These are phyloP conservation scores for Syngnathus scovelli DNA, from an alignment of 2,113 vertebrate species.

Conservation along the genomic window DNA sequence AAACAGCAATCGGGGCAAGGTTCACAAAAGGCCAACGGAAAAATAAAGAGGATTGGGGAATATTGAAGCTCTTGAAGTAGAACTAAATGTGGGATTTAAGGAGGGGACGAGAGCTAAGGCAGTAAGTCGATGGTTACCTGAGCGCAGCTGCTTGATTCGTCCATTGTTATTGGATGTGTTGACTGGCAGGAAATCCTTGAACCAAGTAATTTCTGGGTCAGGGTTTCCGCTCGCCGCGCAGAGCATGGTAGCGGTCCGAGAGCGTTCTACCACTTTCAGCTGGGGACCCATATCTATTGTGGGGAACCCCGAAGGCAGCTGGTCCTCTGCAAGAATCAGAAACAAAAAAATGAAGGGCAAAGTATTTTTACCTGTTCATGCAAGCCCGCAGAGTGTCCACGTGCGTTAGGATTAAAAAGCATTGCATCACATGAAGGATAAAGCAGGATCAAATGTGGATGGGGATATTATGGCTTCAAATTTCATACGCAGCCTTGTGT, in stretches of 20 bases:
- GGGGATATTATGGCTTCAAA: constrained; percentile 2
- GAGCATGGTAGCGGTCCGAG: constrained; percentile 97
- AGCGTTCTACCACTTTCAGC: constrained; percentile 97
- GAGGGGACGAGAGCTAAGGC: constrained; percentile 11
- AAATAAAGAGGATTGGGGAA: constrained; percentile 21
- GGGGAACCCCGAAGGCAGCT: constrained; percentile 92
- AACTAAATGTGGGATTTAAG: constrained; percentile 29
- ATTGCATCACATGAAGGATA: constrained; percentile 4
- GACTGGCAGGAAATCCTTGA: constrained; percentile 98
- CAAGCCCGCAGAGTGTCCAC: background rate
- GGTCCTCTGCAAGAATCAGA: constrained; percentile 83
- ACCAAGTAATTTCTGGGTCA: constrained; percentile 98
- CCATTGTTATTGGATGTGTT: constrained; percentile 95
- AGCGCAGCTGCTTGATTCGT: constrained; percentile 96
- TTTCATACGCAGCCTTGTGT: background rate
- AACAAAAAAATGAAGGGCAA: constrained; percentile 6
- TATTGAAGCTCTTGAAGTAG: background rate
- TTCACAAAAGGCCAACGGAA: constrained; percentile 30
- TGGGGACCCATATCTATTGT: constrained; percentile 99
- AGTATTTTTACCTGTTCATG: background rate
- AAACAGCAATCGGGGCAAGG: constrained; percentile 29
- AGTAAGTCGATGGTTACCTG: constrained; percentile 75
- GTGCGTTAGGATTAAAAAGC: constrained; percentile 5
- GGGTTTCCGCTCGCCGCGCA: constrained; percentile 97
- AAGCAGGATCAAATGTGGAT: constrained; percentile 10